Base-by-base conservation (phyloP, 2,797 vertebrate genomes). In the Sebastes cheni region DNA sequence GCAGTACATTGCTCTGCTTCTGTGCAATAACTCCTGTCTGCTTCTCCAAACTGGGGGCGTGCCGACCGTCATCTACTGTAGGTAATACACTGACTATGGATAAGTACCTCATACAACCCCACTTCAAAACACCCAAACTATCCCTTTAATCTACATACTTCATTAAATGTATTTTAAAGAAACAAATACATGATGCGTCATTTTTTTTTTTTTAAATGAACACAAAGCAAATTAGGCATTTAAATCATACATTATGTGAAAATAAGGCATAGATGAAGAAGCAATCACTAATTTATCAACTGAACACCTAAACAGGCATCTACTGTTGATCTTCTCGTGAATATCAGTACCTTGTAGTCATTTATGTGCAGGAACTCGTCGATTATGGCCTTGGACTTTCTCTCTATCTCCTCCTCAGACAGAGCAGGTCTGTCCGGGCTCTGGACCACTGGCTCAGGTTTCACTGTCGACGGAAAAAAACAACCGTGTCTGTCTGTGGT, bases 321-420 rank as follows among this genome's bases (percentile, higher is more conserved):
- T 3, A 3, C 16, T 59, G 23, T 11, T 11, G 65, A 32, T 22
- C 16, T 69, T 2, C 29, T 34, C 3, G 42, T 77, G 36, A 58
- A 25, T 72, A 2, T 84, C n/a, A 11, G 91, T 90, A 98, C 99
- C 98, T 99, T 99, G 89, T 96, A 97, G 94, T 99, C 99, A 18
- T 97, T 99, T 91, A 99, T 99, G 94, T 99, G 98, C 84, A 99
- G 95, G 92, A 99, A 99, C 91, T 99, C 99, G 66, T 99, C 98
- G 77, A 99, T 97, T 88, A 99, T 99, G 79, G 98, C 95, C 92
- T 95, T 98, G 71, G 96, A 98, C 86, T 98, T 99, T 85, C 96
- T 97, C 92, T 97, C 97, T 42, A 98, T 91, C 86, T 98, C 97
- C 74, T 97, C 98, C 79, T 98, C 98, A 54, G 97, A 96, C 62